Evolutionary conservation across 2,888 invertebrate species (phyloP).

Genomic region (Cistogaster globosa): DNA sequence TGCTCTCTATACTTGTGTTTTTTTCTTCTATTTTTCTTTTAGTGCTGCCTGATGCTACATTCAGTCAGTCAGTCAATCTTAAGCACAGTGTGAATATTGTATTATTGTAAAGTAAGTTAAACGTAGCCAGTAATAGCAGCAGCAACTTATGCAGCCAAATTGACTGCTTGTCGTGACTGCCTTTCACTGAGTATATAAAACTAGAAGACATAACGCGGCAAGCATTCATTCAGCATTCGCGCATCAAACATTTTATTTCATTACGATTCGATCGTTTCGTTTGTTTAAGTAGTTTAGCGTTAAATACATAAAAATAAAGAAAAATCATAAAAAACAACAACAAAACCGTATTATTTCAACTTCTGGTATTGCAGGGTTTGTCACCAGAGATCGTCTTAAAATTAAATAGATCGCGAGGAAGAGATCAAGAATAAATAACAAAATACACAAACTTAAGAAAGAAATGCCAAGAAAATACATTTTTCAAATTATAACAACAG

Average conservation of each 20-base stretch:
- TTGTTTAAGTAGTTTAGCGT: slow-evolving; percentile 55
- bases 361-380: slow-evolving; percentile 62
- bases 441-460: slow-evolving; percentile 46
- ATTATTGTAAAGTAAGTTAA: slow-evolving; percentile 46
- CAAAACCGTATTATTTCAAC: slow-evolving; percentile 8
- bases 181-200: slow-evolving; percentile 83
- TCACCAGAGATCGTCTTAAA: slow-evolving; percentile 65
- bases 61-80: slow-evolving; percentile 32
- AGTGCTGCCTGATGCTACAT: slow-evolving; percentile 44
- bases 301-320: slow-evolving; percentile 45
- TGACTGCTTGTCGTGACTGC: slow-evolving; percentile 74
- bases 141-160: slow-evolving; percentile 55
- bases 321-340: slow-evolving; percentile 36
- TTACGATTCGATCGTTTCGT: slow-evolving; percentile 62
- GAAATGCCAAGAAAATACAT: slow-evolving; percentile 30
- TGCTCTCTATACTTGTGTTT: slow-evolving; percentile 23
- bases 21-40: slow-evolving; percentile 5
- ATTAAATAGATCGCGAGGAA: slow-evolving; percentile 69
- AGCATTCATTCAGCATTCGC: slow-evolving; percentile 82
- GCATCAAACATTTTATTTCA: slow-evolving; percentile 81
- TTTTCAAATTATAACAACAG: slow-evolving; percentile 11
- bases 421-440: slow-evolving; percentile 60
- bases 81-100: slow-evolving; percentile 22
- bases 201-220: slow-evolving; percentile 83
- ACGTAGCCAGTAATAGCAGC: slow-evolving; percentile 56